phyloP scores from a whole-genome alignment of 2,113 vertebrate genomes.

The Dasyprocta punctata region DNA sequence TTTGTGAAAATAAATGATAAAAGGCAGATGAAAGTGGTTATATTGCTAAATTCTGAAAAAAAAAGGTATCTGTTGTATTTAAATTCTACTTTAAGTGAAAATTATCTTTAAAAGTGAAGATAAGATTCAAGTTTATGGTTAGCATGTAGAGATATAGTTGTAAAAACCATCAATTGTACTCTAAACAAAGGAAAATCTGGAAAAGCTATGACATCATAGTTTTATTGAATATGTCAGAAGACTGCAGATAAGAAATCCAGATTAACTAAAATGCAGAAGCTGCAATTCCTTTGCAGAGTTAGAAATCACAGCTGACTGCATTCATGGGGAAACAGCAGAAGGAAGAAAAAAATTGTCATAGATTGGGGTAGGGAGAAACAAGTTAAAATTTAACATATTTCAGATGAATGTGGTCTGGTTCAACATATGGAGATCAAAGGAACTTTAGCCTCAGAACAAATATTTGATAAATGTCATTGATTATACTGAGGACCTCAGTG shows the following conservation, averaged over 20 bases:
- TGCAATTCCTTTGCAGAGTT: not conserved
- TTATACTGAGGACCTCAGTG: not conserved
- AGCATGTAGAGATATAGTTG: not conserved
- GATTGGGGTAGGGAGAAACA: not conserved
- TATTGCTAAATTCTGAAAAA: not conserved
- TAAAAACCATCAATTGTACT: not conserved
- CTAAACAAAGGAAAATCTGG: not conserved
- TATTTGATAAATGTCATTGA: not conserved
- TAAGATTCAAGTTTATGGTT: not conserved
- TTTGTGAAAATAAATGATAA: not conserved
- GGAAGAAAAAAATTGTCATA: not conserved
- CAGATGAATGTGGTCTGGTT: not conserved
- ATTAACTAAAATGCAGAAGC: not conserved
- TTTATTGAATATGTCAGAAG: not conserved
- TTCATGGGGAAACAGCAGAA: not conserved
- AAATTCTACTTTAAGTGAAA: slow-evolving; percentile 6
- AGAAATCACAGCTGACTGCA: not conserved
- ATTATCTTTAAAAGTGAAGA: not conserved
- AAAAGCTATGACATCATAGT: not conserved
- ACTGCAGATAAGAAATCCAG: not conserved
- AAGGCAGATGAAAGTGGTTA: not conserved
- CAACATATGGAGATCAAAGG: not conserved
- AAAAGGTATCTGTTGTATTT: too few relatives aligned
- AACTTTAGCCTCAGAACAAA: not conserved
- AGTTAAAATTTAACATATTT: not conserved